Evolutionary conservation across 2,113 vertebrate genomes (phyloP).

Genomic region (Labeo rohita): DNA sequence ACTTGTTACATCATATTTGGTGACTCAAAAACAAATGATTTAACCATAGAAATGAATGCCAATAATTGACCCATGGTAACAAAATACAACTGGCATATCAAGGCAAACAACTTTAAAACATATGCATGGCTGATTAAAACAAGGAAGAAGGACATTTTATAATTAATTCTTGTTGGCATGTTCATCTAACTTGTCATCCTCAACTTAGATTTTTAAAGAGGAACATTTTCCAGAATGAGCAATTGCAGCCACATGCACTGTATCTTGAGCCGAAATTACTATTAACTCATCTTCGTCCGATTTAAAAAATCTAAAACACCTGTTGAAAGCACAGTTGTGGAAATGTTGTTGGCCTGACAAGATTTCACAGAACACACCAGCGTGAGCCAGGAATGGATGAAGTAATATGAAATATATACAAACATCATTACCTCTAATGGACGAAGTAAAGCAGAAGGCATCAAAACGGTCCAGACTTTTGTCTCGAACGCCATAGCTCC

Average conservation of each 20-base stretch:
- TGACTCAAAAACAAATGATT: not conserved
- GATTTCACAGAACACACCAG: not conserved
- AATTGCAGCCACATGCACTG: conserved; percentile 2
- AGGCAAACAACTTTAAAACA: conserved; percentile 6
- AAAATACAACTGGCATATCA: conserved; percentile 8
- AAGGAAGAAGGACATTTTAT: not conserved
- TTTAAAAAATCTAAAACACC: conserved; percentile 25
- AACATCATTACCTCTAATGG: conserved; percentile 76
- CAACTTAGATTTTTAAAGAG: conserved; percentile 2
- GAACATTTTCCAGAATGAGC: not conserved
- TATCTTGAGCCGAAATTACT: not conserved
- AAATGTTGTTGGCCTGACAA: not conserved
- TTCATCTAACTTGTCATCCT: not conserved
- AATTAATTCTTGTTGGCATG: conserved; percentile 25
- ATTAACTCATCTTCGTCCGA: conserved; percentile 28
- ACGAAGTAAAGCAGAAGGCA: conserved; percentile 88
- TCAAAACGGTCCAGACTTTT: conserved; percentile 81
- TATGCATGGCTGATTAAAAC: conserved; percentile 41
- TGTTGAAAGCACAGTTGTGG: not conserved
- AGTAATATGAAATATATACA: not conserved
- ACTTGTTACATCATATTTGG: not conserved
- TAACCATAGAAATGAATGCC: not conserved
- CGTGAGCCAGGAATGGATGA: not conserved
- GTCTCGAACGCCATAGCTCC: conserved; percentile 86
- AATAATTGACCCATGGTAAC: conserved; percentile 3